Conservation (phyloP, 1,140 invertebrate genomes). For the Drusus annulatus region DNA sequence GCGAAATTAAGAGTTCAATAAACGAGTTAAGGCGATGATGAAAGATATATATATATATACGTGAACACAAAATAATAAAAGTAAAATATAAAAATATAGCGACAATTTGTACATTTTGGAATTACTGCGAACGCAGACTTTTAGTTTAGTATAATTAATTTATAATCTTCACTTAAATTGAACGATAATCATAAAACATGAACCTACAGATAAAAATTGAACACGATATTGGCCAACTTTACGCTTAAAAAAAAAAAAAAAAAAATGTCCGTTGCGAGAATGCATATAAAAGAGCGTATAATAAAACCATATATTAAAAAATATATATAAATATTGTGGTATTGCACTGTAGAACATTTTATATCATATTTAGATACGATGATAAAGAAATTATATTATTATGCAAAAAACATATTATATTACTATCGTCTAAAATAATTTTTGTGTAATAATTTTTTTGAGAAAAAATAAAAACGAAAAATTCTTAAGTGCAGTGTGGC, state of each 20-base stretch:
- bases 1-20: too few species aligned
- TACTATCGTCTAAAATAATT: neutral
- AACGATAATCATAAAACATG: neutral
- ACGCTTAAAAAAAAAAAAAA: neutral
- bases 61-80: slow-evolving; percentile 12
- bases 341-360: slow-evolving; percentile 32
- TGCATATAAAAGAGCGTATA: too few species aligned
- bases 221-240: slow-evolving; percentile 12
- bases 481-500: neutral
- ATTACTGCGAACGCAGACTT: slow-evolving; percentile 9
- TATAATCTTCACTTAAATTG: neutral
- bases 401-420: neutral
- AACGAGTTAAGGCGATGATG: too few species aligned
- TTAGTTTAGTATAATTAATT: neutral
- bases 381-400: slow-evolving; percentile 24
- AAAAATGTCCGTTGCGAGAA: neutral
- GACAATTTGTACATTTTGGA: slow-evolving; percentile 37
- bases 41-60: neutral
- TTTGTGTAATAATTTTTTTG: neutral
- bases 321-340: slow-evolving; percentile 17
- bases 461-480: neutral
- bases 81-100: slow-evolving; percentile 37
- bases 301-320: slow-evolving; percentile 30
- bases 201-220: neutral
- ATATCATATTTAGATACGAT: slow-evolving; percentile 33